These are phyloP conservation scores for Myotis yumanensis DNA, from an alignment of 2,113 vertebrate species.

Conservation along the genomic window DNA sequence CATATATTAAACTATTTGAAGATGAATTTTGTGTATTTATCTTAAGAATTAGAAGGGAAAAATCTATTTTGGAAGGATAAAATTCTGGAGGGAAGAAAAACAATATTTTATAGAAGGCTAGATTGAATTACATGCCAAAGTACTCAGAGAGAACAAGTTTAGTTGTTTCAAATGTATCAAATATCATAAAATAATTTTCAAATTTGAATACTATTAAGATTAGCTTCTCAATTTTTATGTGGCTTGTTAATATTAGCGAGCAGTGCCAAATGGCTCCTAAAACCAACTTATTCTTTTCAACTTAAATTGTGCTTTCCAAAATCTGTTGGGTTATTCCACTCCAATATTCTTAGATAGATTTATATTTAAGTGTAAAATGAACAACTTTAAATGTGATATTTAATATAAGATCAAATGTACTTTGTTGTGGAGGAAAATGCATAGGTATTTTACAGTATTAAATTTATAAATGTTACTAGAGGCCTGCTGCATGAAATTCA, in stretches of 20 bases:
- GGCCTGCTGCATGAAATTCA: too few relatives aligned
- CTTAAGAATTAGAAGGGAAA: slow-evolving; percentile 18
- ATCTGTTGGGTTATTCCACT: slow-evolving; percentile 16
- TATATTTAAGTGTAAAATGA: slow-evolving; percentile 14
- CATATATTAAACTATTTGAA: not conserved
- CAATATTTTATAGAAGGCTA: not conserved
- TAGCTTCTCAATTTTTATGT: slow-evolving; percentile 53
- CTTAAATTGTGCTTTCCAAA: slow-evolving; percentile 36
- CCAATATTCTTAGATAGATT: slow-evolving; percentile 32
- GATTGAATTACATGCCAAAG: slow-evolving; percentile 36
- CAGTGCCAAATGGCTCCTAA: slow-evolving; percentile 35
- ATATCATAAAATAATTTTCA: slow-evolving; percentile 56
- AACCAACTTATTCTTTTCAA: slow-evolving; percentile 48
- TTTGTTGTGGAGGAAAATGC: not conserved
- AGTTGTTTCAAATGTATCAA: slow-evolving; percentile 58
- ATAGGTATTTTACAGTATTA: not conserved
- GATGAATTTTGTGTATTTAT: not conserved
- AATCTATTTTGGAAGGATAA: slow-evolving; percentile 5
- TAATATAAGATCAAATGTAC: not conserved
- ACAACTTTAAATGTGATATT: not conserved
- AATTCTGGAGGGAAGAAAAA: not conserved
- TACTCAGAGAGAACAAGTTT: slow-evolving; percentile 31
- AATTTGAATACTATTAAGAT: slow-evolving; percentile 43
- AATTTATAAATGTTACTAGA: not conserved
- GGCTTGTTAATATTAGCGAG: slow-evolving; percentile 49